Base-by-base conservation (phyloP, 2,797 vertebrate species). In the Ambastaia sidthimunki region DNA sequence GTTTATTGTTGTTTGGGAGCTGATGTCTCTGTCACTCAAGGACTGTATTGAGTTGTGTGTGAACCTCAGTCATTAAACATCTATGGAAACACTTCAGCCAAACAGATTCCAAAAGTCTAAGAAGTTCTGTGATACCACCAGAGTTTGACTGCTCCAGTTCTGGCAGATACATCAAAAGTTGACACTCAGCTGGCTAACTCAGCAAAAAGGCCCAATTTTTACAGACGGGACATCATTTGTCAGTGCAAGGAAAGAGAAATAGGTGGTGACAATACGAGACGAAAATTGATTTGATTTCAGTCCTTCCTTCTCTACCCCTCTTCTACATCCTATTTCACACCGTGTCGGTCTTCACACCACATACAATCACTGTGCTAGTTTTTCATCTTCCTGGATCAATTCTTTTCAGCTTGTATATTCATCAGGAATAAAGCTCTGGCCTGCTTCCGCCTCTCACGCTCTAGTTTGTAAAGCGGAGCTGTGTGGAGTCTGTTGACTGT, bases 401-500 rank as follows among this genome's bases (percentile, higher is more conserved):
- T 70, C 65, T 57, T 31, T 69, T 76, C 21, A 69, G 18, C 59
- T 70, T 54, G 52, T 52, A 70, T 77, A 78, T 82, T 62, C 44
- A 69, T 82, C 69, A 73, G 34, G 41, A 15, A 52, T 72, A 54
- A 77, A 80, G 71, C 37, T 55, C 52, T 69, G 55, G 28, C 80
- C 67, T 63, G 55, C 25, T 80, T 84, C 44, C 23, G 54, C 60
- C 23, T 57, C 52, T 81, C 44, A 82, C 4, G 62, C 73, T 80
- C 71, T 71, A 71, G 37, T 70, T 81, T 80, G 31, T 66, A 48
- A 52, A 57, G 28, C 59, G 13, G 28, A 48, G 57, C 28, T 62
- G 4, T 23, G 54, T 18, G 11, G 48, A 74, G 44, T 28, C n/a
- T 71, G 47, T n/a, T 23, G 50, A 79, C 62, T 54, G 69, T 44